These are phyloP conservation scores for Heteromyza rotundicornis DNA, from an alignment of 2,888 invertebrate species.

Conservation along the genomic window DNA sequence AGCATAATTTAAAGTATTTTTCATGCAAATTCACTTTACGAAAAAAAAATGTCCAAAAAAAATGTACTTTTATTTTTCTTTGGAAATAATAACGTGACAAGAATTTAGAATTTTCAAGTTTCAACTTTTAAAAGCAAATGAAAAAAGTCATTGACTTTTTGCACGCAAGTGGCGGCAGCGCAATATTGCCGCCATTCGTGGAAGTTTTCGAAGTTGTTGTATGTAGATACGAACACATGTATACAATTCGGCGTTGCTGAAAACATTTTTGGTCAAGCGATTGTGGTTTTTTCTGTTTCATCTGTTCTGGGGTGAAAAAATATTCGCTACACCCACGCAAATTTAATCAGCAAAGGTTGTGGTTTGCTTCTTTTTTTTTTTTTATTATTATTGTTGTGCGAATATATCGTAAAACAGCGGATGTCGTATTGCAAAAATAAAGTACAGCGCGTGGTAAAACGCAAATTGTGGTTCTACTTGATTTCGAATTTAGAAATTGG, in stretches of 20 bases:
- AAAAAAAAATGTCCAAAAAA: constrained; percentile 35
- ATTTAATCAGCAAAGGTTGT: too few relatives aligned
- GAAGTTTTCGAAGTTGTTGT: too few relatives aligned
- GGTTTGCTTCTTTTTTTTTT: too few relatives aligned
- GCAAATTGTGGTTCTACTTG: too few relatives aligned
- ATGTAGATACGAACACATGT: not conserved
- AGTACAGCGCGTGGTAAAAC: too few relatives aligned
- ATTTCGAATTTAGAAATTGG: too few relatives aligned
- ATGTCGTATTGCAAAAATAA: too few relatives aligned
- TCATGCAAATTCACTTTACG: constrained; percentile 44
- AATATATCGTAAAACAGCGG: too few relatives aligned
- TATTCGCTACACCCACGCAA: not conserved
- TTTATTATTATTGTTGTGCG: too few relatives aligned
- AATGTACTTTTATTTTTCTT: constrained; percentile 12
- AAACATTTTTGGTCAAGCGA: not conserved
- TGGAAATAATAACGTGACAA: constrained; percentile 48
- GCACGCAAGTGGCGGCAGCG: constrained; percentile 11
- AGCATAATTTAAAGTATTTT: constrained; percentile 29
- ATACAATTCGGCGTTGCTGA: not conserved
- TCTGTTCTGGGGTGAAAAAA: not conserved
- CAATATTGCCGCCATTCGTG: not conserved
- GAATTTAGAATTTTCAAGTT: constrained; percentile 30
- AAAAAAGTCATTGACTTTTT: constrained; percentile 19
- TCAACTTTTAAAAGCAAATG: not conserved
- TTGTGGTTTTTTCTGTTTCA: too few relatives aligned